phyloP scores from a whole-genome alignment of 2,888 invertebrate species.

The Mechanitis messenoides region DNA sequence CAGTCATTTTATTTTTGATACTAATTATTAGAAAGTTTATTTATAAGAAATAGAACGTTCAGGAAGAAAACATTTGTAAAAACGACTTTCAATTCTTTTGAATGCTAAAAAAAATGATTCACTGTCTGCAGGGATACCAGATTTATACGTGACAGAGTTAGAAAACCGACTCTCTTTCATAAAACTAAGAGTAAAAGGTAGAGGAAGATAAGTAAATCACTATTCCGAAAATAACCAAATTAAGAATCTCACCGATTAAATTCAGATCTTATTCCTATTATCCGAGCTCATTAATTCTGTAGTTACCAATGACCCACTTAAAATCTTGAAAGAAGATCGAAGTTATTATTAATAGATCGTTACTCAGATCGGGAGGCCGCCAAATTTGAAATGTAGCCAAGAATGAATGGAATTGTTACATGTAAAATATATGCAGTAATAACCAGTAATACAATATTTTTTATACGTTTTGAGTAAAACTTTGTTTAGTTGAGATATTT shows the following conservation, averaged over 20 bases:
- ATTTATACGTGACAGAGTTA: no score
- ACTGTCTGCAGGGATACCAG: no score
- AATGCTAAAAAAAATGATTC: no score
- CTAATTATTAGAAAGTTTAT: no score
- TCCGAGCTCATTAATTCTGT: neutral
- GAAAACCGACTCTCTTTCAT: neutral
- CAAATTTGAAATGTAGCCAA: conserved; percentile 4
- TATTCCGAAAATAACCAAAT: neutral
- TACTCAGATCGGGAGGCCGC: conserved; percentile 4
- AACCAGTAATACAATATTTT: no score
- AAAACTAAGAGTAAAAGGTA: neutral
- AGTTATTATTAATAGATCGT: conserved; percentile 4
- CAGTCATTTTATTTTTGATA: no score
- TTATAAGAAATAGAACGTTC: no score
- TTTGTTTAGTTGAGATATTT: no score
- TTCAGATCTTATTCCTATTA: neutral
- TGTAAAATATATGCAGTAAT: neutral
- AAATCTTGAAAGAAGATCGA: conserved; percentile 6
- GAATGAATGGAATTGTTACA: neutral
- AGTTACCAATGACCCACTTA: conserved; percentile 4
- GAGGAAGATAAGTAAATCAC: neutral
- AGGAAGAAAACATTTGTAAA: no score
- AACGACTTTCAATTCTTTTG: no score
- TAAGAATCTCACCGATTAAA: neutral
- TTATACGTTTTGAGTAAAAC: no score